Evolutionary conservation across 2,888 invertebrate species (phyloP).

Genomic region (Eutolmus rufibarbis): DNA sequence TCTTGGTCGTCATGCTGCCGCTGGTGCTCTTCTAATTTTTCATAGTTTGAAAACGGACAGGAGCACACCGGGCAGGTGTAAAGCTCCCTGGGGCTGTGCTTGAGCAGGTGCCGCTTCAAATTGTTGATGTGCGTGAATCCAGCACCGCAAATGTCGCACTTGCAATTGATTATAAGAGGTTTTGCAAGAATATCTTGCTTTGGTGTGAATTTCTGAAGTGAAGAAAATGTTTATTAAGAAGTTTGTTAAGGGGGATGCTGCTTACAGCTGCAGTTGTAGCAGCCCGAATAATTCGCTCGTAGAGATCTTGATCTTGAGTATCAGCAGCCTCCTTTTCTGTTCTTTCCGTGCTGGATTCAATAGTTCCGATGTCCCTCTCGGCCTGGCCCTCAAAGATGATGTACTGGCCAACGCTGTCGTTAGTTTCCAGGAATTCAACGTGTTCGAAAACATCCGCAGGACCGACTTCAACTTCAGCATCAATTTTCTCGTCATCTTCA

Average conservation of each 20-base stretch:
- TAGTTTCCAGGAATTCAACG: conserved; percentile 8
- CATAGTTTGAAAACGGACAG: not conserved
- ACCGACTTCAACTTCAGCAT: not conserved
- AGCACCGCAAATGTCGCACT: conserved; percentile 47
- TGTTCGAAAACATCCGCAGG: not conserved
- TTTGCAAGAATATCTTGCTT: not conserved
- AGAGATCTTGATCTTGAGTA: not conserved
- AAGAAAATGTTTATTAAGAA: not conserved
- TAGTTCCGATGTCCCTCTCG: not conserved
- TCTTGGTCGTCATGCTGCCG: not conserved
- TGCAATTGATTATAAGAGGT: conserved; percentile 22
- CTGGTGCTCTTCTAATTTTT: not conserved
- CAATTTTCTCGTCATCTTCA: not conserved
- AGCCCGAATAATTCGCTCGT: not conserved
- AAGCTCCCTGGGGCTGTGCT: not conserved
- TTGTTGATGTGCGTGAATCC: conserved; percentile 46
- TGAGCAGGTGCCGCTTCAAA: conserved; percentile 41
- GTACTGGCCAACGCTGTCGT: not conserved
- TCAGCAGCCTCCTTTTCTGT: not conserved
- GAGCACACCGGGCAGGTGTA: not conserved
- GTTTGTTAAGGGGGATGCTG: not conserved
- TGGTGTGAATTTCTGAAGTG: not conserved
- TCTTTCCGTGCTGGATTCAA: not conserved
- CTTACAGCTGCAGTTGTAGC: not conserved
- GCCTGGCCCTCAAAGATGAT: not conserved